Base-by-base conservation (phyloP, 2,888 invertebrate species). In the Eristalis intricaria region DNA sequence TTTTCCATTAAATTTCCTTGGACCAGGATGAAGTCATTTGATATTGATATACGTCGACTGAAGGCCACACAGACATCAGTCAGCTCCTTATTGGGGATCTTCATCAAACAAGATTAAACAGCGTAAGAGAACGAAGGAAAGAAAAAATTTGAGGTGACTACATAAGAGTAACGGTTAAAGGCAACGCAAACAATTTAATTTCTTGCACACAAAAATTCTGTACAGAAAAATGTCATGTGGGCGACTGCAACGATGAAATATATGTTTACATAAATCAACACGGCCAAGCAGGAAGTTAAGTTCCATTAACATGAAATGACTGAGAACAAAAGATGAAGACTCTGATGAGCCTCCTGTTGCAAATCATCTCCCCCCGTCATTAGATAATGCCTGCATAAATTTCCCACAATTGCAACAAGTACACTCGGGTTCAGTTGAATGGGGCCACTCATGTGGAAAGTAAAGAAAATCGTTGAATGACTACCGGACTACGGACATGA, bases 311-410 rank as follows among this genome's bases (percentile, higher is more conserved):
- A 43, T 15, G n/a, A 43, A 5, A 43, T 4, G 43, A 50, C 50
- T 50, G 50, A 19, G 50, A 50, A 50, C 50, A 50, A 50, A 50
- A 50, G 65, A 60, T 43, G 70, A 63, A 35, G 40, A 61, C 71
- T 64, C 61, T 60, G 26, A 60, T 26, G 60, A 60, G 26, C 60
- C 23, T 29, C 60, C 60, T 23, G 60, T 23, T 60, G 60, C 60
- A 60, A 23, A 1, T 26, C 7, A 15, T 60, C 60, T 3, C 13
- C 60, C 26, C 23, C 26, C 58, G 58, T 29, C 60, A 60, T 23
- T 60, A 60, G 50, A 19, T 50, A 19, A 50, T 43, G 15, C 43
- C 15, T n/a, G 43, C 15, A 43, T 43, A 43, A 4, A 60, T 60
- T 60, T 60, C 7, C 15, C 60, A 13, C 26, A 60, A 60, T 60